Evolutionary conservation across 2,888 invertebrate genomes (phyloP), one percentile per base, ranked within the genome.

Genomic region (Autographa pulchrina): DNA sequence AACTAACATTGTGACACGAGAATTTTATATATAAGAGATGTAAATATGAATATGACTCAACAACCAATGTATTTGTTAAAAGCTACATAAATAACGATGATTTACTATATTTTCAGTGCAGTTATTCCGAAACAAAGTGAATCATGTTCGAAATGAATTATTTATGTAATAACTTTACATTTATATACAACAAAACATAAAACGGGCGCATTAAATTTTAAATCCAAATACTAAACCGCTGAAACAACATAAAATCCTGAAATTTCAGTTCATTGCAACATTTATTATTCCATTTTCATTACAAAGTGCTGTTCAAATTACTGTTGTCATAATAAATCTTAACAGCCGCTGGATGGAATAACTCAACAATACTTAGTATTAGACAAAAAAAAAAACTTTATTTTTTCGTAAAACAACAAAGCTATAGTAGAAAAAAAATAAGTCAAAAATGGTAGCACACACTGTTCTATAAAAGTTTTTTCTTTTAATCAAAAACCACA

Each of bases 401-500:
- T 69, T 69, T 41, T 11, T 8, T 4, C n/a, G 9, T 32, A 54
- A 38, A 48, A 61, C 61, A 63, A 67, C 75, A 77, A 74, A 77
- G 71, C 56, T 56, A 9, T 63, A 9, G 60, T 62, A 69, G 65
- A 61, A 68, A 65, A 41, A 35, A 62, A 64, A 59, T 41, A 43
- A 7, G n/a, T 62, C 62, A 54, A 62, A 69, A 69, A 41, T 9
- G 35, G 48, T 13, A 31, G 68, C 65, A 66, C 61, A 71, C 65
- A 80, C 41, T 72, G 61, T 61, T 66, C 43, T 56, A 43, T 71
- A 71, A 68, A 68, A 61, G 70, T 35, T 65, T 59, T 25, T 56
- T 58, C 62, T 62, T 75, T 78, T 74, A 70, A 78, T 74, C 67
- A 41, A 60, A 13, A 74, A 75, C n/a, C 38, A 74, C 68, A 74